Percentiles rank a stretch among this genome's conserved stretches.
Evolutionary conservation across 2,113 vertebrate species (phyloP).

Genomic region (Bubo blakistoni): DNA sequence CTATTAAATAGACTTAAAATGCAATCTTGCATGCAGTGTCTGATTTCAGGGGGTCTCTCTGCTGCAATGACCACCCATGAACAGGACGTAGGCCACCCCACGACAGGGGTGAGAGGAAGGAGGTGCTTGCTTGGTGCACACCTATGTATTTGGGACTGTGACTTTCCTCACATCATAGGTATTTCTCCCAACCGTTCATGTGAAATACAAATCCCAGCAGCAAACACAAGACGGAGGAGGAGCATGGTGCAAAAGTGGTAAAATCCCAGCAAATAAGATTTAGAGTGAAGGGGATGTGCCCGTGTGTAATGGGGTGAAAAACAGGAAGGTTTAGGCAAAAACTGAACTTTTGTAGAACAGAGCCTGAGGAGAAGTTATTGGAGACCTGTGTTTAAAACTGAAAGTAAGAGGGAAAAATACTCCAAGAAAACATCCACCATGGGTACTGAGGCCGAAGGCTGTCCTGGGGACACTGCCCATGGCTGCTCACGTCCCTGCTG

Average conservation of each 20-base stretch:
- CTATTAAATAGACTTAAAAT: background rate
- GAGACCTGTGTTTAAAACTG: background rate
- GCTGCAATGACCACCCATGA: background rate
- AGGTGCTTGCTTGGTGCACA: background rate
- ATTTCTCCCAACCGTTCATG: rapidly evolving
- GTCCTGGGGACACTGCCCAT: rapidly evolving
- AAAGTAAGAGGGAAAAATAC: background rate
- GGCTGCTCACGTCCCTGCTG: background rate
- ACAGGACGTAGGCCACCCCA: background rate
- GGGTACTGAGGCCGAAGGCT: rapidly evolving
- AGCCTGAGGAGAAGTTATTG: background rate
- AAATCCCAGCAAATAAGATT: background rate
- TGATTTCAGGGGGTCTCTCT: background rate
- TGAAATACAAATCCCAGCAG: background rate
- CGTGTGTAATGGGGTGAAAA: rapidly evolving
- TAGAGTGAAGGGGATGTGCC: too few species aligned
- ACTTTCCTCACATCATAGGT: background rate
- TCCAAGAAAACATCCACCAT: rapidly evolving
- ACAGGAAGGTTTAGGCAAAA: background rate
- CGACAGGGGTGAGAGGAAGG: too few species aligned
- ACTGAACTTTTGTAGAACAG: background rate
- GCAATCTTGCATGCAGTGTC: background rate
- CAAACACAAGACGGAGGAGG: background rate
- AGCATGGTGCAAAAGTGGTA: background rate
- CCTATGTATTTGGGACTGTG: rapidly evolving